Evolutionary conservation across 2,888 invertebrate species (phyloP).

Genomic region (Drosophila pseudotakahashii): DNA sequence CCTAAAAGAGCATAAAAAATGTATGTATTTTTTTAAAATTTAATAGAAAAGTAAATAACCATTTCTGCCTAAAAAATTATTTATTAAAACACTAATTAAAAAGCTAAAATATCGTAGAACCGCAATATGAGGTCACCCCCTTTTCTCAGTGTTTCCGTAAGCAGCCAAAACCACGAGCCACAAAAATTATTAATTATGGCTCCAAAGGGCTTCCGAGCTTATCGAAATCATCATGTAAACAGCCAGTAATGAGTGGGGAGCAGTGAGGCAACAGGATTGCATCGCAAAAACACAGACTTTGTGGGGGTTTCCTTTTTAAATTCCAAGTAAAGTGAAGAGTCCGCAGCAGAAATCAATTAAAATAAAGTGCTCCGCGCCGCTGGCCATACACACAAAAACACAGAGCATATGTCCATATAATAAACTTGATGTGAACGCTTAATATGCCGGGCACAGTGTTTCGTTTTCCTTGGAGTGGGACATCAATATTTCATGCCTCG

Average conservation of each 20-base stretch:
- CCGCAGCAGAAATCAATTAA: constrained; percentile 26
- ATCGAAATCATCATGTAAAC: constrained; percentile 41
- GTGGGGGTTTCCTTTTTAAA: constrained; percentile 9
- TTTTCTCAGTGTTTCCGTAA: background rate
- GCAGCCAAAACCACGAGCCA: background rate
- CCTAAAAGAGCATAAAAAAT: too few species aligned
- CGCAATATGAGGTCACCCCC: too few species aligned
- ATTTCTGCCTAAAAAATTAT: too few species aligned
- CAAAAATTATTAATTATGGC: constrained; percentile 40
- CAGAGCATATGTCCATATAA: constrained; percentile 31
- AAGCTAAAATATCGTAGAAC: too few species aligned
- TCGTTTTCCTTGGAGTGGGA: background rate
- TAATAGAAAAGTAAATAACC: too few species aligned
- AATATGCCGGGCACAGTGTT: constrained; percentile 24
- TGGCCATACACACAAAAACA: background rate
- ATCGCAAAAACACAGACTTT: constrained; percentile 1
- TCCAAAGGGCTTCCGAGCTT: constrained; percentile 10
- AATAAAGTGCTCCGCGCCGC: constrained; percentile 29
- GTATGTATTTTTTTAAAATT: too few species aligned
- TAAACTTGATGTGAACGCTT: constrained; percentile 45
- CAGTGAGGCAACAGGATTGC: constrained; percentile 9
- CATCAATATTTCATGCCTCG: constrained; percentile 73
- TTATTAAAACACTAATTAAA: too few species aligned
- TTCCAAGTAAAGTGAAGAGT: constrained; percentile 9
- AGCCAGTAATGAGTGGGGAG: constrained; percentile 28